Base-by-base conservation (phyloP, 37 sponge, comb jelly and placozoan species). In the Diacarnus erythraeanus region DNA sequence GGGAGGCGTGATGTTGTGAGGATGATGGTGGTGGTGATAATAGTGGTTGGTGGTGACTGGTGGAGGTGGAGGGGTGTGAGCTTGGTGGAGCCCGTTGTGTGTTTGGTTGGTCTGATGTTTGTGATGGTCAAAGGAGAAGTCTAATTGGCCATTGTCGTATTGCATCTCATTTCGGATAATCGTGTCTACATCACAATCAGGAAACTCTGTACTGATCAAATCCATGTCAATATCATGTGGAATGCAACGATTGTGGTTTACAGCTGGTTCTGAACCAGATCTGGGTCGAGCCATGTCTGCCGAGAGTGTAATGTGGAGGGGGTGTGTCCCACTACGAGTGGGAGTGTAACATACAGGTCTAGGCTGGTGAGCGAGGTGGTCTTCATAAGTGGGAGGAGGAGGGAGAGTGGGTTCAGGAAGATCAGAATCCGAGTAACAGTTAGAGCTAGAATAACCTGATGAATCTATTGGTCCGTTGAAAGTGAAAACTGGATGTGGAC, bases 191-290 rank as follows among this genome's bases (percentile, higher is more conserved):
- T 89, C 90, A 69, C 83, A 82, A 58, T 82, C 82, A 15, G 56
- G 76, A 42, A 80, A 74, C 23, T 30, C 63, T 35, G 59, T 23
- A 36, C 60, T 42, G 51, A 86, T 81, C 31, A 90, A 59, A 12
- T 78, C 81, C 74, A 82, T 74, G 64, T 89, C 90, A 26, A 90
- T 75, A 60, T 90, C 91, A 29, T 42, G 71, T 10, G 91, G 91
- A 30, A 65, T 65, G 2, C 9, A 18, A 38, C 73, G 77, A 2
- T 42, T 29, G 51, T 38, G 36, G 0, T 42, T 38, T 9, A 80
- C 42, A 3, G 74, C 72, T 0, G 92, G 92, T 75, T 84, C 87
- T 0, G 92, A 92, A 27, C 75, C 82, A 26, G 92, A 92, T 18
- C 92, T 71, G 0, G 87, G 88, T 1, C 92, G 88, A 0, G 59